These are phyloP conservation scores for Campoplex capitator DNA, from an alignment of 2,888 invertebrate species.

Conservation along the genomic window DNA sequence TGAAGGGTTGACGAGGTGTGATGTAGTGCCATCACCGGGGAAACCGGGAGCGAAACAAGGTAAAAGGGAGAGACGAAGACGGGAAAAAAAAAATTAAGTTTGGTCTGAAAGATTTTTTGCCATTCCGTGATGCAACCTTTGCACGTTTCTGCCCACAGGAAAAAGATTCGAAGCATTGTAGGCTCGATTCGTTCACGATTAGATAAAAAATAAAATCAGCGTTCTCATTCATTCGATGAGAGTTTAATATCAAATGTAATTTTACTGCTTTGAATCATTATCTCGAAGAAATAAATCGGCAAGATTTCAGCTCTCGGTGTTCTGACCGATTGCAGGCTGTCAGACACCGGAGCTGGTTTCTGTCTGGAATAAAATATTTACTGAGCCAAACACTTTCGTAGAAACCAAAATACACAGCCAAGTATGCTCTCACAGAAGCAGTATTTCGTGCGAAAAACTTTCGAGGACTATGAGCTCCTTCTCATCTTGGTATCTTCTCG, in stretches of 20 bases:
- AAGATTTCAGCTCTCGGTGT: neutral
- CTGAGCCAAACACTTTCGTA: neutral
- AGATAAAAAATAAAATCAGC: neutral
- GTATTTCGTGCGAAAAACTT: conserved; percentile 6
- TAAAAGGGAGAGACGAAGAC: conserved; percentile 5
- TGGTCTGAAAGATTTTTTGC: conserved; percentile 30
- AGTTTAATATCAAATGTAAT: too few relatives aligned
- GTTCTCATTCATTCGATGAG: neutral
- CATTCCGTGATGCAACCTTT: conserved; percentile 28
- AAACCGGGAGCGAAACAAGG: conserved; percentile 43
- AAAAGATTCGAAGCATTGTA: neutral
- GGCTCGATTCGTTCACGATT: conserved; percentile 1
- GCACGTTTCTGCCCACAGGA: conserved; percentile 13
- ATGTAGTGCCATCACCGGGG: conserved; percentile 47
- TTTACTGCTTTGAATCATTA: neutral
- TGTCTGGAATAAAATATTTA: neutral
- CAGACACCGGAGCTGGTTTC: neutral
- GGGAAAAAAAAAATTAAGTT: conserved; percentile 47
- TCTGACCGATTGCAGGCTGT: neutral
- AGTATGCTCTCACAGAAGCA: neutral
- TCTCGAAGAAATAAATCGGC: neutral
- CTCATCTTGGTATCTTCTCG: conserved; percentile 3
- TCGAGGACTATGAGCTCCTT: conserved; percentile 20
- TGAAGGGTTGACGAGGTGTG: conserved; percentile 62
- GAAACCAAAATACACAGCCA: neutral